Evolutionary conservation across 2,797 vertebrate genomes (phyloP).

Genomic region (Glossophaga mutica): DNA sequence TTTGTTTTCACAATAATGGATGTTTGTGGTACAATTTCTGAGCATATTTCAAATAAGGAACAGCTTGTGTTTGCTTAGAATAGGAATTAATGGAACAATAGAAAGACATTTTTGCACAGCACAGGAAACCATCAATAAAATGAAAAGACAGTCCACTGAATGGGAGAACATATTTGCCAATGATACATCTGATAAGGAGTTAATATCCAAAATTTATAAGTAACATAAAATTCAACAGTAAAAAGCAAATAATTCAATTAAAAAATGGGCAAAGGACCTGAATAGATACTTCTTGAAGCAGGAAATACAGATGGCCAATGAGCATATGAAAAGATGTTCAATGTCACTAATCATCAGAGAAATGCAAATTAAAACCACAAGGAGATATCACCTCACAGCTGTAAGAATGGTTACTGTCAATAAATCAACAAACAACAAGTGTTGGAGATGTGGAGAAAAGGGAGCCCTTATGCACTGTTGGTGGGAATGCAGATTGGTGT

Average conservation of each 20-base stretch:
- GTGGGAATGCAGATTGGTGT: not conserved
- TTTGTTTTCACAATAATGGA: slow-evolving; percentile 10
- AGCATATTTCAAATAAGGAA: not conserved
- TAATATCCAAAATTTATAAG: not conserved
- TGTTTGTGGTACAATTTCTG: not conserved
- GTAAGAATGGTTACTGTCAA: not conserved
- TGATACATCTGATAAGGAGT: not conserved
- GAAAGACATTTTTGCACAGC: not conserved
- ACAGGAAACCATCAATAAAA: not conserved
- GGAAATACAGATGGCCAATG: not conserved
- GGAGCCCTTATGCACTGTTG: not conserved
- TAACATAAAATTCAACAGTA: not conserved
- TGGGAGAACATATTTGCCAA: not conserved
- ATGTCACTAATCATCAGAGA: not conserved
- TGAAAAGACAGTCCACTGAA: not conserved
- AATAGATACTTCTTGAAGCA: not conserved
- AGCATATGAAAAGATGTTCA: not conserved
- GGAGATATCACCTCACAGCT: not conserved
- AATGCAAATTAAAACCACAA: not conserved
- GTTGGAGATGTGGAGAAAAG: not conserved
- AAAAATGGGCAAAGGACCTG: not conserved
- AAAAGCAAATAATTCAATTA: not conserved
- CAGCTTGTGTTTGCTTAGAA: not conserved
- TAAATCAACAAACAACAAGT: not conserved
- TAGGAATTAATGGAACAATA: not conserved